Percentiles rank a stretch among this genome's conserved stretches.
Evolutionary conservation across 2,113 vertebrate species (phyloP).

Genomic region (Potamarius usumacintae): DNA sequence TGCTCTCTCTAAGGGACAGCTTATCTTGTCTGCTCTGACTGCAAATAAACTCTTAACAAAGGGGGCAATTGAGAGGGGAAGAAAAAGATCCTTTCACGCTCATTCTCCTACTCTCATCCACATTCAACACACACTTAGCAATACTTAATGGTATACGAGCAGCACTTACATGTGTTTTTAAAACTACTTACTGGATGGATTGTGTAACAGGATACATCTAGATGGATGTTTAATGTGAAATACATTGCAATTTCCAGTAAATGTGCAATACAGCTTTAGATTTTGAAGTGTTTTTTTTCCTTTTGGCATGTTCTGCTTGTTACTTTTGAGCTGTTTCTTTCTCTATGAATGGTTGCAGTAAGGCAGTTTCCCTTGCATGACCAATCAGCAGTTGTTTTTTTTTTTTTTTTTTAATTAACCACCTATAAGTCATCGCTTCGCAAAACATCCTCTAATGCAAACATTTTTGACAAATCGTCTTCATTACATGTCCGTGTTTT

Average conservation of each 20-base stretch:
- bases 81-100: conserved; percentile 25
- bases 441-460: background rate
- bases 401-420: background rate
- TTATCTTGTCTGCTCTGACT: conserved; percentile 55
- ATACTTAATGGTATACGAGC: background rate
- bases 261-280: background rate
- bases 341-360: background rate
- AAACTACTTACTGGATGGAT: conserved; percentile 14
- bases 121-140: conserved; percentile 6
- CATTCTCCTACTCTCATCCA: conserved; percentile 35
- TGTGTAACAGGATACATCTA: conserved; percentile 9
- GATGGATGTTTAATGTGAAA: conserved; percentile 16
- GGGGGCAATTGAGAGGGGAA: conserved; percentile 39
- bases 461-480: background rate
- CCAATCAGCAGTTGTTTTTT: background rate
- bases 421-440: background rate
- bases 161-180: conserved; percentile 22
- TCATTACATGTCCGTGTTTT: background rate
- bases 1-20: conserved; percentile 39
- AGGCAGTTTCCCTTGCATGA: background rate
- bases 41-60: conserved; percentile 54
- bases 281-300: background rate
- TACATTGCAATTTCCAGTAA: conserved; percentile 8
- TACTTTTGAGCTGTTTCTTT: background rate
- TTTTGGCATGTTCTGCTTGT: background rate